These are phyloP conservation scores for Melospiza melodia DNA, from an alignment of 2,113 vertebrate species.

Conservation along the genomic window DNA sequence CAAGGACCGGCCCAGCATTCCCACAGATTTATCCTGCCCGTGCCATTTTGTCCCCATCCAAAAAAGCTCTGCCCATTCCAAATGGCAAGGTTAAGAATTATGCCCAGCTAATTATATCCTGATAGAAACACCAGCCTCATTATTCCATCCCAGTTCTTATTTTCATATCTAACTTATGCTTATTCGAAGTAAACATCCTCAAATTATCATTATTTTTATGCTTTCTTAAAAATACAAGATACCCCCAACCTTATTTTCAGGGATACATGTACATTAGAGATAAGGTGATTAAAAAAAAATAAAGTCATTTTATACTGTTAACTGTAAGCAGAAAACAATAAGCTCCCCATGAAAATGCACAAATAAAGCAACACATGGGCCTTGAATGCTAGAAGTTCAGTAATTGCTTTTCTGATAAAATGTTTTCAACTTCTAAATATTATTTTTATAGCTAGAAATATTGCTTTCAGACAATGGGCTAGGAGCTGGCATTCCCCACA, in stretches of 20 bases:
- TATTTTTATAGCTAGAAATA: constrained; percentile 29
- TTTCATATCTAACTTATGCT: neutral
- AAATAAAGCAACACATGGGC: neutral
- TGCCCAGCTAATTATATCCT: neutral
- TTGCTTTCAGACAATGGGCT: constrained; percentile 23
- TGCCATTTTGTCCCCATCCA: neutral
- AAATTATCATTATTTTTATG: neutral
- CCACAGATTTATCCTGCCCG: neutral
- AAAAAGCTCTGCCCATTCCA: neutral
- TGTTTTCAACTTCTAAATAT: constrained; percentile 20
- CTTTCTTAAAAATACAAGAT: neutral
- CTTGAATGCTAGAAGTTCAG: neutral
- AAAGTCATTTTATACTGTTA: constrained; percentile 2
- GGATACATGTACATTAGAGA: constrained; percentile 44
- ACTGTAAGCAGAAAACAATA: constrained; percentile 35
- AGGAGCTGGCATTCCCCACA: constrained; percentile 13
- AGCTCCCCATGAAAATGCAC: neutral
- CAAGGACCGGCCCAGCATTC: neutral
- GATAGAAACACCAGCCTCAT: neutral
- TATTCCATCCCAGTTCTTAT: neutral
- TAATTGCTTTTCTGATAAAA: constrained; percentile 49
- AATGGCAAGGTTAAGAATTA: neutral
- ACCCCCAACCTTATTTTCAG: neutral
- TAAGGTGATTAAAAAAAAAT: constrained; percentile 1
- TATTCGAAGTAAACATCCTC: constrained; percentile 24